Evolutionary conservation across 2,888 invertebrate genomes (phyloP).

Genomic region (Caenorhabditis sulstoni): DNA sequence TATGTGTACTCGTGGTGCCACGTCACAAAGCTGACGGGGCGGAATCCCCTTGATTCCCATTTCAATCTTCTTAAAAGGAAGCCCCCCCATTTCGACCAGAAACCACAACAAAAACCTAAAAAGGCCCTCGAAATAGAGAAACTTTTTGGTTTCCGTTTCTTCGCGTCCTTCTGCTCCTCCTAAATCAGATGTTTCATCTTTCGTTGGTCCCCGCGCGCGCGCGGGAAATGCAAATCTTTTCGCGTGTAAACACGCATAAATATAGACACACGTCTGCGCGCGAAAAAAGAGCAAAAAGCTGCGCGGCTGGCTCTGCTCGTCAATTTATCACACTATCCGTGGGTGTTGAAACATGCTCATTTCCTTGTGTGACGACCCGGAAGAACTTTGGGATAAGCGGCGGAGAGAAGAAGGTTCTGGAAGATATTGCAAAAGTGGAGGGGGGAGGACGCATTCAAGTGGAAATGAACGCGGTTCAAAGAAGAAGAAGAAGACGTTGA

Average conservation of each 20-base stretch:
- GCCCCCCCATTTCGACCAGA: too few species aligned
- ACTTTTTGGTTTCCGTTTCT: slow-evolving; percentile 26
- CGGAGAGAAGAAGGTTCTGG: too few species aligned
- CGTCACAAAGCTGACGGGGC: too few species aligned
- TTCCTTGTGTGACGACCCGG: slow-evolving; percentile 5
- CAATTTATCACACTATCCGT: slow-evolving; percentile 11
- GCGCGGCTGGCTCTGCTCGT: too few species aligned
- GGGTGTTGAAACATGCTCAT: slow-evolving; percentile 32
- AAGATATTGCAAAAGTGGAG: neutral
- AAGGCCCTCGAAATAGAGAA: too few species aligned
- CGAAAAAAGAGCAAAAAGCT: slow-evolving; percentile 1
- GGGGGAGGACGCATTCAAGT: neutral
- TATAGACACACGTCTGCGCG: slow-evolving; percentile 22
- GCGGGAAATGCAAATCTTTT: slow-evolving; percentile 35
- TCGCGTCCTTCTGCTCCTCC: neutral
- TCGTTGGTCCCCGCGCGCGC: neutral
- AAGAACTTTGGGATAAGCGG: neutral
- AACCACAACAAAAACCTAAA: too few species aligned
- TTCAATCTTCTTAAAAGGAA: too few species aligned
- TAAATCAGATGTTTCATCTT: slow-evolving; percentile 54
- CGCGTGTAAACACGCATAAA: slow-evolving; percentile 7
- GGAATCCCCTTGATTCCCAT: too few species aligned
- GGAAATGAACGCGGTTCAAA: neutral
- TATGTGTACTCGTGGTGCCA: too few species aligned
- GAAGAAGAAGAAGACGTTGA: too few species aligned